Conservation (phyloP, 2,797 vertebrate species). For the Sciurus vulgaris region DNA sequence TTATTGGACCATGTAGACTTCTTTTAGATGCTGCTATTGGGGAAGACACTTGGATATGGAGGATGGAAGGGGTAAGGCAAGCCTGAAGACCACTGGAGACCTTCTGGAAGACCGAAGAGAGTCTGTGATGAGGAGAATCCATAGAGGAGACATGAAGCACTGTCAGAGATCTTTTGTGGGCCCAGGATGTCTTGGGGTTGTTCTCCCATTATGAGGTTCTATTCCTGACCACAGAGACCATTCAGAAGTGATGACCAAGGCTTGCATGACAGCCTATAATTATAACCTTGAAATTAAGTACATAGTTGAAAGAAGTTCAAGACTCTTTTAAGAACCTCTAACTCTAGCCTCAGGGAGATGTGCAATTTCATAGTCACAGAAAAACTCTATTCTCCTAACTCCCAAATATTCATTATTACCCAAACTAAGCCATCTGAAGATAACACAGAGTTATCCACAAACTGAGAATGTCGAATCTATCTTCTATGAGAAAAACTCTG, state of each 20-base stretch:
- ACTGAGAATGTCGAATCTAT: neutral
- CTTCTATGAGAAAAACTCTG: neutral
- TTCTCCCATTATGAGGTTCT: neutral
- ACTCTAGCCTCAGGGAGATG: neutral
- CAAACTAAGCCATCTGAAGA: neutral
- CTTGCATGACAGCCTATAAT: neutral
- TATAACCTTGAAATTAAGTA: neutral
- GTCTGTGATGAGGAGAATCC: neutral
- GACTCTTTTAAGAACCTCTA: neutral
- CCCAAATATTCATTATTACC: neutral
- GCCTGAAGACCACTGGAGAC: neutral
- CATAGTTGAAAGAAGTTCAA: neutral
- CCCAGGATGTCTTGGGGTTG: neutral
- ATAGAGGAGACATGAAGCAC: neutral
- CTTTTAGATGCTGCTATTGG: neutral
- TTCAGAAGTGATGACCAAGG: neutral
- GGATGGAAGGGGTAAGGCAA: neutral
- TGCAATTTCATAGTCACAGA: neutral
- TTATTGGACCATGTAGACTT: neutral
- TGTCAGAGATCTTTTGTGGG: neutral
- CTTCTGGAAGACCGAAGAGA: neutral
- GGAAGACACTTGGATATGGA: neutral
- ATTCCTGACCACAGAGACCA: neutral
- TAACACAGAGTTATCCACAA: neutral
- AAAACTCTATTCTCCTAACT: neutral